A percentile compares a stretch with the other conserved stretches of the same genome.
Evolutionary conservation across 2,113 vertebrate species (phyloP).

Genomic region (Actinemys pallida): DNA sequence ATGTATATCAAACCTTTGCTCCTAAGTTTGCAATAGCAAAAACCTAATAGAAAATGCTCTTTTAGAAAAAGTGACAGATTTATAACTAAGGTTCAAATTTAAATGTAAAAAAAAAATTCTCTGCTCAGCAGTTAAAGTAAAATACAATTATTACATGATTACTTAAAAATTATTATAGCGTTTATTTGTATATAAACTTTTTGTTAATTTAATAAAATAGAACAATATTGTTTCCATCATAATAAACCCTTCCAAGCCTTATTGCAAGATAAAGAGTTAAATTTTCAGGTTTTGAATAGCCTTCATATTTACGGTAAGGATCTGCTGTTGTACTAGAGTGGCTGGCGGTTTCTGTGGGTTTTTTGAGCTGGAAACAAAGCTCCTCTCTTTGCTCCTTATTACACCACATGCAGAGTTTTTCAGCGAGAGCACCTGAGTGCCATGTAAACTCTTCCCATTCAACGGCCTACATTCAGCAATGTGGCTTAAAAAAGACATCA

Average conservation of each 20-base stretch:
- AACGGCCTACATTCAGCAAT: slow-evolving; percentile 31
- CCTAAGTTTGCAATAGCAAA: background rate
- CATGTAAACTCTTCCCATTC: slow-evolving; percentile 57
- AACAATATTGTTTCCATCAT: background rate
- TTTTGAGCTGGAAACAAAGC: slow-evolving; percentile 53
- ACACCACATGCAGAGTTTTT: slow-evolving; percentile 62
- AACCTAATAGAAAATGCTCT: background rate
- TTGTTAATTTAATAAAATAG: background rate
- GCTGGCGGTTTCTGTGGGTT: background rate
- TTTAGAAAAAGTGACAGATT: background rate
- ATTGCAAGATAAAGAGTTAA: background rate
- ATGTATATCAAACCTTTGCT: accelerated
- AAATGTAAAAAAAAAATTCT: background rate
- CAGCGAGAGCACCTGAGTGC: slow-evolving; percentile 27
- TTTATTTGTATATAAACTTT: background rate
- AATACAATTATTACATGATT: background rate
- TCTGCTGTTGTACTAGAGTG: background rate
- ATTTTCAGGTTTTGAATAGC: background rate
- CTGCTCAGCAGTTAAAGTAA: background rate
- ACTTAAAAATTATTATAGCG: background rate
- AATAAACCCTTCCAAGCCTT: background rate
- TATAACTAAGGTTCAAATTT: background rate
- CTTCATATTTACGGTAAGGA: background rate
- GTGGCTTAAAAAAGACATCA: slow-evolving; percentile 42
- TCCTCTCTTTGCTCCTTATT: slow-evolving; percentile 55